Base-by-base conservation (phyloP, 1,140 invertebrate genomes). In the Hylyphantes graminicola region DNA sequence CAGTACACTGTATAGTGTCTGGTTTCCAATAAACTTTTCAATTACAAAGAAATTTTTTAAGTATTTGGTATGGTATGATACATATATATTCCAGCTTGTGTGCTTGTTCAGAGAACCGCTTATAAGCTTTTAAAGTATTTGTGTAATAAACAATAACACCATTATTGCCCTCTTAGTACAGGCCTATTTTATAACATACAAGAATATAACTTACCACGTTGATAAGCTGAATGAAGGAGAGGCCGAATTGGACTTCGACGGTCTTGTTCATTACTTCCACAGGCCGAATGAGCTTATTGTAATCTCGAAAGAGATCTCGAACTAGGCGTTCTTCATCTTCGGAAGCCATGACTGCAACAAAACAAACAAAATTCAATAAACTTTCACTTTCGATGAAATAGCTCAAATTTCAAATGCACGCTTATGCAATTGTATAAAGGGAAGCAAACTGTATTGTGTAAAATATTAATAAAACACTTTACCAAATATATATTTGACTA, bases 201-300 rank as follows among this genome's bases (percentile, higher is more conserved):
- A 70, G 35, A 70, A 7, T 70, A 17, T 19, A 17, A 93, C 96
- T 94, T 93, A 99, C 98, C 91, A 99, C 96, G 90, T 98, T 99
- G 90, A 99, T 99, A 85, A 99, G 94, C 91, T 99, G 97, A 87
- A 99, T 97, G 89, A 99, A 97, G 85, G 97, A 97, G 74, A 99
- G 93, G 85, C 96, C 97, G 91, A 99, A 99, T 88, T 94, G 92
- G 85, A 99, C 97, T 90, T 96, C 94, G 82, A 99, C 96, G 90
- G 97, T 98, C 90, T 98, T 95, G 87, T 96, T 98, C 93, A 98
- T 97, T 90, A 98, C 97, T 90, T 96, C 94, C 82, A 99, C 98
- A 55, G 98, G 98, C 88, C 98, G 93, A 89, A 99, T 99, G 67
- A 99, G 93, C 89, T 98, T 98, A 91, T 99, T 99, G 93, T 99